Percentiles rank a stretch among this genome's conserved stretches.
Evolutionary conservation across 2,888 invertebrate species (phyloP).

Genomic region (Agrochola circellaris): DNA sequence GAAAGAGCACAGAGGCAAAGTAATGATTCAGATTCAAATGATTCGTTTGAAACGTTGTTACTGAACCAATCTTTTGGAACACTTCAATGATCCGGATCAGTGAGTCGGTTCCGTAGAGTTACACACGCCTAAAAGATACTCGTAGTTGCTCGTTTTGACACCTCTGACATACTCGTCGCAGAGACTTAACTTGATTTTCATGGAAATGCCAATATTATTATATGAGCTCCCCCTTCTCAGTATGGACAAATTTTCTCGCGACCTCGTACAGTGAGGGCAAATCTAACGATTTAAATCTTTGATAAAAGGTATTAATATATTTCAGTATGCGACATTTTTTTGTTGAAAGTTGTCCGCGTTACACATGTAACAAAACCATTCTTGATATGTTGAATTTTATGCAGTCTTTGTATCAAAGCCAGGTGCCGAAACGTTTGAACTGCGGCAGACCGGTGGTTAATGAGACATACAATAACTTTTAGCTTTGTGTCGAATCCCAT

Average conservation of each 20-base stretch:
- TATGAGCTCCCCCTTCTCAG: background rate
- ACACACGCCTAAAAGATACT: too few relatives aligned
- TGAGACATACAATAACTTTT: background rate
- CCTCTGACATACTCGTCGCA: background rate
- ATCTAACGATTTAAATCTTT: background rate
- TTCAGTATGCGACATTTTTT: background rate
- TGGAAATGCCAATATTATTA: background rate
- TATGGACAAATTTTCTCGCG: background rate
- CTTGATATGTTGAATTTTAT: background rate
- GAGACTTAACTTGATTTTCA: background rate
- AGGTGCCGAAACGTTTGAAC: background rate
- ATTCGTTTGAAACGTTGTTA: too few relatives aligned
- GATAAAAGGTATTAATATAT: background rate
- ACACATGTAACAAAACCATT: slow-evolving; percentile 2
- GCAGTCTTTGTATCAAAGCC: background rate
- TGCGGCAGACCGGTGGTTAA: background rate
- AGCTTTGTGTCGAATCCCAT: background rate
- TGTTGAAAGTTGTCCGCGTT: background rate
- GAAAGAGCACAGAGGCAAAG: too few relatives aligned
- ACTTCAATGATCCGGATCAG: too few relatives aligned
- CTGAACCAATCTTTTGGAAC: too few relatives aligned
- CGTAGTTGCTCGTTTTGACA: background rate
- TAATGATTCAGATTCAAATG: too few relatives aligned
- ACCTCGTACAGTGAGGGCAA: background rate
- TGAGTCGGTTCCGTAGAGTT: too few relatives aligned